These are phyloP conservation scores for Rhegmatorhina hoffmannsi DNA, from an alignment of 2,113 vertebrate genomes.

Conservation along the genomic window DNA sequence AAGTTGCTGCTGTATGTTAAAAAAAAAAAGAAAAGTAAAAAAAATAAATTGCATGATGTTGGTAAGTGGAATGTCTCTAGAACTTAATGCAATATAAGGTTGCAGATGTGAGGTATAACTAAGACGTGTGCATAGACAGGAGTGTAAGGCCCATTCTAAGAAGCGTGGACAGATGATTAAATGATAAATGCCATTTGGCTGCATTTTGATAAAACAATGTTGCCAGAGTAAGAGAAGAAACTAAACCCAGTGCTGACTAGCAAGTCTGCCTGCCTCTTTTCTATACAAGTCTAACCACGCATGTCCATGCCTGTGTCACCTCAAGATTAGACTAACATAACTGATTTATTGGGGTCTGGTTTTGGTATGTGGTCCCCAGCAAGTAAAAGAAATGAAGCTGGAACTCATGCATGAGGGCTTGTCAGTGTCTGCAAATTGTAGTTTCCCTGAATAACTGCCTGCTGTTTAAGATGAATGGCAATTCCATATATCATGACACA, in stretches of 20 bases:
- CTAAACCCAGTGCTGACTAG: neutral
- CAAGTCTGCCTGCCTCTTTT: neutral
- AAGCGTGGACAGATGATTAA: neutral
- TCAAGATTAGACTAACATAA: neutral
- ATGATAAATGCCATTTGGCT: neutral
- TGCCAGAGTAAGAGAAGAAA: neutral
- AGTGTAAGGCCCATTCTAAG: neutral
- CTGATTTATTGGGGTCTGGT: conserved; percentile 28
- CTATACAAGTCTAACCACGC: neutral
- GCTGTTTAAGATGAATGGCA: conserved; percentile 59
- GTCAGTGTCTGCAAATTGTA: conserved; percentile 56
- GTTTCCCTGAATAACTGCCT: conserved; percentile 60
- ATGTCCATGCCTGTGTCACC: neutral
- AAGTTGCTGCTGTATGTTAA: neutral
- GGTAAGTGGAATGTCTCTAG: neutral
- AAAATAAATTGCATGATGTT: neutral
- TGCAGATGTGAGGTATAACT: neutral
- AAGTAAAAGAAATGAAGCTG: conserved; percentile 54
- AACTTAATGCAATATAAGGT: neutral
- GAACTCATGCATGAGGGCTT: conserved; percentile 56
- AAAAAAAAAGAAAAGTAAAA: neutral
- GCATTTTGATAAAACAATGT: neutral
- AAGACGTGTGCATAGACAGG: neutral
- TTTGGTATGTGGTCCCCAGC: conserved; percentile 33
- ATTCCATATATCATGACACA: conserved; percentile 62